Percentiles rank a stretch among this genome's conserved stretches.
These are phyloP conservation scores for Lepilemur septentrionalis DNA, from an alignment of 2,797 vertebrate species.

Conservation along the genomic window DNA sequence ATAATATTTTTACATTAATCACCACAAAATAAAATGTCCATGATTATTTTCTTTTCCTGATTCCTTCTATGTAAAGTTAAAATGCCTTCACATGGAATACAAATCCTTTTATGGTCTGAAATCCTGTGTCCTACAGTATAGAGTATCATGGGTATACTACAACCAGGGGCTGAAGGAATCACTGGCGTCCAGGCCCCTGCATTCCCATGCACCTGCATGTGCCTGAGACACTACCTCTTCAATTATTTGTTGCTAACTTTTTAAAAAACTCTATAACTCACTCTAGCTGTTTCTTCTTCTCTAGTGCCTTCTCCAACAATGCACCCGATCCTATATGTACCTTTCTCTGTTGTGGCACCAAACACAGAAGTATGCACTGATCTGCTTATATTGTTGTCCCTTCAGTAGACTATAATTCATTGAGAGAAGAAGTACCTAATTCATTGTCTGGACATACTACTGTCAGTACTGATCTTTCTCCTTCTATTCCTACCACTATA, in stretches of 20 bases:
- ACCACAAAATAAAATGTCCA: background rate
- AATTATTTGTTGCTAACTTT: background rate
- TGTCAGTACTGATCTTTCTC: background rate
- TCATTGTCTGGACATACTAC: background rate
- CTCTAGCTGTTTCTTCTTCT: background rate
- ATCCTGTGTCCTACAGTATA: no score
- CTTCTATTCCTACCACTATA: background rate
- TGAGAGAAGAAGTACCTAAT: background rate
- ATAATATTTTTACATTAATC: background rate
- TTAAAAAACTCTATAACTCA: background rate
- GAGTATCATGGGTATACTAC: fast-evolving
- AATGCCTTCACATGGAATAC: background rate
- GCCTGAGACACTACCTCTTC: fast-evolving
- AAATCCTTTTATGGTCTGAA: background rate
- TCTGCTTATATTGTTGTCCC: background rate
- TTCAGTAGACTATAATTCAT: background rate
- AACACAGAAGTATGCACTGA: background rate
- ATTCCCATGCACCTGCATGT: fast-evolving
- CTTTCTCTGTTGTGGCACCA: background rate
- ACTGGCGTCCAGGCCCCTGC: fast-evolving
- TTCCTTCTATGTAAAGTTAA: background rate
- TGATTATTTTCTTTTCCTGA: background rate
- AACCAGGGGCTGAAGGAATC: fast-evolving
- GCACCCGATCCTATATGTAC: no score
- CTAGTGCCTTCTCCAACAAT: background rate